These are phyloP conservation scores for Cantharis rufa DNA, from an alignment of 2,888 invertebrate genomes.

Conservation along the genomic window DNA sequence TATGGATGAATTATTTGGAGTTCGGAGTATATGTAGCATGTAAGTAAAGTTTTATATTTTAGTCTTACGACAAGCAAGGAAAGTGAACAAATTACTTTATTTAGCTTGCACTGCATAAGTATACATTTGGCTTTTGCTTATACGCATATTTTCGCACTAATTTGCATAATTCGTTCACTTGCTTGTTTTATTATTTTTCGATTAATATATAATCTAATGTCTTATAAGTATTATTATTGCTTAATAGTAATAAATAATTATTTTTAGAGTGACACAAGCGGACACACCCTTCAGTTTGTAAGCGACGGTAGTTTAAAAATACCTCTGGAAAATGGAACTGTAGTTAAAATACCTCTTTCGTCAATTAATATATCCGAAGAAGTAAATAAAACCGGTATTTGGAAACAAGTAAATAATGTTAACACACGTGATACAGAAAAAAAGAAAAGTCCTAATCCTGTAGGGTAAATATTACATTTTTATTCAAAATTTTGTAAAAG, in stretches of 20 bases:
- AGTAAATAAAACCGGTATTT: constrained; percentile 89
- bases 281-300: constrained; percentile 27
- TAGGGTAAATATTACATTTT: constrained; percentile 36
- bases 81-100: constrained; percentile 22
- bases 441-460: constrained; percentile 49
- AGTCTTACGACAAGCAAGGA: constrained; percentile 18
- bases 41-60: constrained; percentile 14
- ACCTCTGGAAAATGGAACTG: constrained; percentile 84
- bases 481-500: neutral
- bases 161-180: constrained; percentile 20
- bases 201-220: neutral
- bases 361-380: constrained; percentile 92
- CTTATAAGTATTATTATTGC: neutral
- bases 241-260: too few species aligned
- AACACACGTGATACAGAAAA: constrained; percentile 57
- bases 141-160: neutral
- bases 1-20: constrained; percentile 13
- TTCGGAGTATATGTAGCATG: constrained; percentile 16
- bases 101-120: neutral
- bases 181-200: neutral
- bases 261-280: neutral
- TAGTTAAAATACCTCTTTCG: constrained; percentile 84
- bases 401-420: constrained; percentile 86
- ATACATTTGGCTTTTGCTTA: neutral
- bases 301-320: constrained; percentile 75